These are phyloP conservation scores for Centruroides sculpturatus DNA, from an alignment of 1,140 invertebrate species.

Conservation along the genomic window DNA sequence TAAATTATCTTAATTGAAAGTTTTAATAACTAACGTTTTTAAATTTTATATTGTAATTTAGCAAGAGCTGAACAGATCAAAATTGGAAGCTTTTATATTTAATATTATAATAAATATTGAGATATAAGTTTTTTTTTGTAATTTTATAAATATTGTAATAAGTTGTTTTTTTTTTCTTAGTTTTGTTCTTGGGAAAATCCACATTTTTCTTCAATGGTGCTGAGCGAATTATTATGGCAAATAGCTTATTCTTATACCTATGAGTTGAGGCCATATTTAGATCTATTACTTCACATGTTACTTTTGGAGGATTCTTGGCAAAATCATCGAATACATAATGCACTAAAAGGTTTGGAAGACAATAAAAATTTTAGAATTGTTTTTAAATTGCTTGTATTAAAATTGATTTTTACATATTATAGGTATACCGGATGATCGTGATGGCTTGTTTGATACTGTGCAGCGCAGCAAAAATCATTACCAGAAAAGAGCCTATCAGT, in stretches of 20 bases:
- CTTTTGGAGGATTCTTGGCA: constrained; percentile 93
- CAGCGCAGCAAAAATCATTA: constrained; percentile 82
- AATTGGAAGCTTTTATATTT: constrained; percentile 23
- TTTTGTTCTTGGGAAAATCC: constrained; percentile 96
- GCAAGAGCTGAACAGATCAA: too few relatives aligned
- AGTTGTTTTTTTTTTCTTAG: constrained; percentile 32
- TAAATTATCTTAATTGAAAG: too few relatives aligned
- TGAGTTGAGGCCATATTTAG: constrained; percentile 79
- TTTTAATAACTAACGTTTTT: too few relatives aligned
- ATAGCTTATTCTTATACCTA: constrained; percentile 87
- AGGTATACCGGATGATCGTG: constrained; percentile 77
- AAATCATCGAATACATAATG: constrained; percentile 77
- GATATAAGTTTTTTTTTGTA: not conserved
- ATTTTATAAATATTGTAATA: too few relatives aligned
- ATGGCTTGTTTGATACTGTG: constrained; percentile 87
- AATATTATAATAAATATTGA: constrained; percentile 1
- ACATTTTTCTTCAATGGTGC: constrained; percentile 69
- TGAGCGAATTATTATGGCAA: constrained; percentile 76
- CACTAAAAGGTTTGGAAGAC: constrained; percentile 51
- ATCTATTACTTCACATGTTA: constrained; percentile 71
- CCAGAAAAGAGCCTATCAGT: constrained; percentile 91
- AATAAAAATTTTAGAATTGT: not conserved
- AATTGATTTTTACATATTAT: not conserved
- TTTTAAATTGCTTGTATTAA: not conserved
- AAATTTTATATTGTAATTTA: too few relatives aligned